Evolutionary conservation across 2,888 invertebrate genomes (phyloP), one percentile per base, ranked within the genome.

Genomic region (Nudaria mundana): DNA sequence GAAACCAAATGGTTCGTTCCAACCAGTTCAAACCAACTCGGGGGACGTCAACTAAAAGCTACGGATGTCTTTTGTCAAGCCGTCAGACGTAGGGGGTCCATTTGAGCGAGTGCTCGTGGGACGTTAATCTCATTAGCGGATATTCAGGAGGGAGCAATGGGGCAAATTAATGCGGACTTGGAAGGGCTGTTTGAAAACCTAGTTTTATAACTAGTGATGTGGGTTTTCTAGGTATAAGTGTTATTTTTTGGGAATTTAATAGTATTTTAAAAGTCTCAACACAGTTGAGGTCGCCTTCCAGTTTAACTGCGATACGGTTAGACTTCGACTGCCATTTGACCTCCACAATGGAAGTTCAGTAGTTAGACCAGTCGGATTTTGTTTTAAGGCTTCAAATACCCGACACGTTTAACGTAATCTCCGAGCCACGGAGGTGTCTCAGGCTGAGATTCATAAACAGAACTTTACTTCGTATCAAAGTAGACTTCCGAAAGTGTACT

Each of bases 121-220:
- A 48, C 58, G 55, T 53, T 74, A 75, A 74, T 71, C 68, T 68
- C 74, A 72, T 73, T 71, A 75, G 67, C 63, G 52, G 49, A 58
- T 63, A 66, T 65, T 68, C 66, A 63, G 57, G 56, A 65, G 58
- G 63, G 52, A 56, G 58, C 55, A 56, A 58, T 64, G 59, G 58
- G 63, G 51, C 57, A 60, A 67, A 71, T 73, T 71, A 69, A 59
- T 65, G 61, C 53, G 16, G n/a, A 24, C 56, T 50, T 43, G 40
- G 48, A 44, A 48, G 44, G 46, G 49, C 16, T 46, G 23, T 48
- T 39, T 38, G 43, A 30, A 37, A 38, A 44, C 35, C 24, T 33
- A 41, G 33, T 41, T 31, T 29, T 5, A n/a, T n/a, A n/a, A n/a
- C n/a, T 11, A 32, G 31, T 14, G 7, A n/a, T 28, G 23, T 12